A percentile compares a stretch with the other conserved stretches of the same genome.
Conservation (phyloP, 2,888 invertebrate genomes). For the Trachelus stipa region DNA sequence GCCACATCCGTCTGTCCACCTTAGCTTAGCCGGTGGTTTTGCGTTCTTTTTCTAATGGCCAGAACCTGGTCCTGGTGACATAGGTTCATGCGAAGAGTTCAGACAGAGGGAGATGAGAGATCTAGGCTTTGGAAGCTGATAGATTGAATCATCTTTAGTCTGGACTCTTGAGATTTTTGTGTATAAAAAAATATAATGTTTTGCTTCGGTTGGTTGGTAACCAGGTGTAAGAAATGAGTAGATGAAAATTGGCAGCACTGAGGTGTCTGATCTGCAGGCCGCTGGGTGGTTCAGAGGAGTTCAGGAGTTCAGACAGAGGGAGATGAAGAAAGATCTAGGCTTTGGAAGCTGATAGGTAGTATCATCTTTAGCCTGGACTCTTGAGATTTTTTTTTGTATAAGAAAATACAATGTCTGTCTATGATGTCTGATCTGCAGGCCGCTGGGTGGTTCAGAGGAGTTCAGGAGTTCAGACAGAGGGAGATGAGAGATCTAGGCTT, state of each 20-base stretch:
- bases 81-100: neutral
- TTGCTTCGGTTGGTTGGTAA: neutral
- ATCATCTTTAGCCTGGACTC: too few relatives aligned
- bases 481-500: too few relatives aligned
- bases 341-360: too few relatives aligned
- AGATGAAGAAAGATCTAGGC: too few relatives aligned
- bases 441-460: too few relatives aligned
- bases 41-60: neutral
- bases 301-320: too few relatives aligned
- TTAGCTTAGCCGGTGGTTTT: constrained; percentile 16
- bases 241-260: neutral
- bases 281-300: too few relatives aligned
- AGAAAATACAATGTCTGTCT: too few relatives aligned
- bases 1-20: constrained; percentile 20
- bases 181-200: neutral
- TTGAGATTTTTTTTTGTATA: too few relatives aligned
- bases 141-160: neutral
- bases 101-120: neutral
- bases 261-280: too few relatives aligned
- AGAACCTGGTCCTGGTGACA: neutral
- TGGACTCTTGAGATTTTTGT: neutral
- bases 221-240: neutral
- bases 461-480: too few relatives aligned
- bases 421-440: too few relatives aligned
- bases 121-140: neutral